A percentile compares a stretch with the other conserved stretches of the same genome.
Evolutionary conservation across 2,888 invertebrate genomes (phyloP).

Genomic region (Bombylius discolor): DNA sequence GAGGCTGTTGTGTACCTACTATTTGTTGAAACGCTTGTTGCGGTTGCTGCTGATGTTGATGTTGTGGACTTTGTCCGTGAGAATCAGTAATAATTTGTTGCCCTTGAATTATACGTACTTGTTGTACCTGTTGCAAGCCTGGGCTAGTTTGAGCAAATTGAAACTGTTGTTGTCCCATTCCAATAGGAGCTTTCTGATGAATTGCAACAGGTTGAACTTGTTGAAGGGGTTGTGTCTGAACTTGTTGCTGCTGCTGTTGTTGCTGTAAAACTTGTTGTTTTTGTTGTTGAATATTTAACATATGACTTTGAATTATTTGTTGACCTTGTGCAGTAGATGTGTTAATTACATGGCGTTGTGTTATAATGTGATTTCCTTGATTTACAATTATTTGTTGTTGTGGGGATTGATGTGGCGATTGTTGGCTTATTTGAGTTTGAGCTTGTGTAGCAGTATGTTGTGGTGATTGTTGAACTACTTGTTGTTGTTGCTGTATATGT

Average conservation of each 20-base stretch:
- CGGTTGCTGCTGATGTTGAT: constrained; percentile 15
- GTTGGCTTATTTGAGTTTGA: neutral
- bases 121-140: constrained; percentile 14
- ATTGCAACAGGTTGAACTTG: constrained; percentile 14
- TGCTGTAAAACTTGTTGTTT: constrained; percentile 23
- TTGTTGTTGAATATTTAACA: constrained; percentile 30
- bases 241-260: constrained; percentile 19
- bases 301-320: constrained; percentile 35
- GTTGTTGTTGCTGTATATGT: constrained; percentile 23
- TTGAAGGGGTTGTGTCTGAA: constrained; percentile 13
- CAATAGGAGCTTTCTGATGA: constrained; percentile 6
- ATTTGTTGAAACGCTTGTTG: constrained; percentile 13
- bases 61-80: constrained; percentile 13
- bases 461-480: constrained; percentile 16
- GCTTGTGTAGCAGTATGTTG: constrained; percentile 1
- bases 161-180: constrained; percentile 20
- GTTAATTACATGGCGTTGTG: constrained; percentile 33
- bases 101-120: constrained; percentile 19
- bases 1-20: constrained; percentile 14
- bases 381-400: constrained; percentile 19
- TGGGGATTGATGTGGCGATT: constrained; percentile 16
- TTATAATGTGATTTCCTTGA: constrained; percentile 26
- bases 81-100: constrained; percentile 19
- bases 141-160: constrained; percentile 6
- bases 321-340: constrained; percentile 35